Conservation (phyloP, 2,888 invertebrate genomes). For the Andrena marginata region DNA sequence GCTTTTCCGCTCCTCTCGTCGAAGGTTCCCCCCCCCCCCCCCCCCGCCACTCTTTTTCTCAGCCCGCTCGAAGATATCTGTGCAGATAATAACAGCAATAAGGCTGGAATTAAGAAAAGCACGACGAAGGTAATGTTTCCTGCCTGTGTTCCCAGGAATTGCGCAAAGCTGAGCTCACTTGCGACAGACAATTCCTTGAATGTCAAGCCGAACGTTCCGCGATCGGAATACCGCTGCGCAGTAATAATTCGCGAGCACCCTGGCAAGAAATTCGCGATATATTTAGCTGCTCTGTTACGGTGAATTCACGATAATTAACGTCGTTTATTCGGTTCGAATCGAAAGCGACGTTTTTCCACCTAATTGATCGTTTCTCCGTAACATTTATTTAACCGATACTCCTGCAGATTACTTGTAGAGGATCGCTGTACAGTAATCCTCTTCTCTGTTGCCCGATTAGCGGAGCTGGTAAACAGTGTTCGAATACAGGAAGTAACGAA, state of each 20-base stretch:
- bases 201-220: slow-evolving; percentile 67
- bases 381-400: not conserved
- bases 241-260: slow-evolving; percentile 64
- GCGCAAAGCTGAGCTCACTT: slow-evolving; percentile 54
- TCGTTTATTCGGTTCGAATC: slow-evolving; percentile 2
- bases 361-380: not conserved
- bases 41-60: no score
- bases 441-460: not conserved
- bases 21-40: not conserved
- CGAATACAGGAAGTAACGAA: not conserved
- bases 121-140: slow-evolving; percentile 46
- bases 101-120: slow-evolving; percentile 44
- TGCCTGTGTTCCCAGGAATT: slow-evolving; percentile 45
- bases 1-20: not conserved
- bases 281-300: slow-evolving; percentile 61
- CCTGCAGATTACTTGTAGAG: not conserved
- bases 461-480: not conserved
- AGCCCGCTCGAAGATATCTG: slow-evolving; percentile 23
- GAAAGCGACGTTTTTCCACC: not conserved
- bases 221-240: slow-evolving; percentile 40
- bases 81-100: slow-evolving; percentile 39
- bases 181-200: slow-evolving; percentile 68
- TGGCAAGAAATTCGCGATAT: slow-evolving; percentile 47
- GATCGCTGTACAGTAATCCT: not conserved
- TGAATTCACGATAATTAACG: slow-evolving; percentile 13